Evolutionary conservation across 1,140 invertebrate species (phyloP).

Genomic region (Choristoneura fumiferana): DNA sequence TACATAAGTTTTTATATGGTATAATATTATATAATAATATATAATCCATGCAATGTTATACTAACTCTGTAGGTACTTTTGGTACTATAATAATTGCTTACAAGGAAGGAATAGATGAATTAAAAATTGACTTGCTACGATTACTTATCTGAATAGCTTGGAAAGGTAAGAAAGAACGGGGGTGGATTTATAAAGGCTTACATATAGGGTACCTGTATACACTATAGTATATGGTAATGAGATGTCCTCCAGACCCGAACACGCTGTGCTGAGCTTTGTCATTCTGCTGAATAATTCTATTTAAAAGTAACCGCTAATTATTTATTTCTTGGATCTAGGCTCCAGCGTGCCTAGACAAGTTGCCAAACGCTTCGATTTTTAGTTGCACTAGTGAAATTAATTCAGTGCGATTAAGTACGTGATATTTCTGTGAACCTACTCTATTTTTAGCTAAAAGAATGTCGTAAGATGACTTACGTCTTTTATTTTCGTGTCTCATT

Average conservation of each 20-base stretch:
- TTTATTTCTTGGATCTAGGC: too few species aligned
- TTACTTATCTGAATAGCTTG: slow-evolving; percentile 5
- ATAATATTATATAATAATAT: slow-evolving; percentile 39
- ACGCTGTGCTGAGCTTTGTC: neutral
- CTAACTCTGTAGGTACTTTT: slow-evolving; percentile 63
- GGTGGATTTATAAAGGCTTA: neutral
- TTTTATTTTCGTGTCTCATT: too few species aligned
- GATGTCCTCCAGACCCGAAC: neutral
- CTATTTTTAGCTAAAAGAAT: too few species aligned
- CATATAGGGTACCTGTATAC: neutral
- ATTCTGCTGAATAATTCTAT: too few species aligned
- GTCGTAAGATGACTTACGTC: too few species aligned
- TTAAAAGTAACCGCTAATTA: too few species aligned
- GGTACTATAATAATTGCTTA: slow-evolving; percentile 65
- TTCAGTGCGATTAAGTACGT: too few species aligned
- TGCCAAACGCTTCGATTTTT: too few species aligned
- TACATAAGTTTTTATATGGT: slow-evolving; percentile 25
- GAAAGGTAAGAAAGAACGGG: neutral
- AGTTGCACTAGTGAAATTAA: too few species aligned
- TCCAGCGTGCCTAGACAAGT: too few species aligned
- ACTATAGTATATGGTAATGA: slow-evolving; percentile 1
- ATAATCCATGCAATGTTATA: slow-evolving; percentile 55
- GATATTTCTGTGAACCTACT: too few species aligned
- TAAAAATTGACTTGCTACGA: slow-evolving; percentile 61
- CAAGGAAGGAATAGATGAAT: slow-evolving; percentile 68